These are phyloP conservation scores for Corythaeola cristata DNA, from an alignment of 2,113 vertebrate species.

Conservation along the genomic window DNA sequence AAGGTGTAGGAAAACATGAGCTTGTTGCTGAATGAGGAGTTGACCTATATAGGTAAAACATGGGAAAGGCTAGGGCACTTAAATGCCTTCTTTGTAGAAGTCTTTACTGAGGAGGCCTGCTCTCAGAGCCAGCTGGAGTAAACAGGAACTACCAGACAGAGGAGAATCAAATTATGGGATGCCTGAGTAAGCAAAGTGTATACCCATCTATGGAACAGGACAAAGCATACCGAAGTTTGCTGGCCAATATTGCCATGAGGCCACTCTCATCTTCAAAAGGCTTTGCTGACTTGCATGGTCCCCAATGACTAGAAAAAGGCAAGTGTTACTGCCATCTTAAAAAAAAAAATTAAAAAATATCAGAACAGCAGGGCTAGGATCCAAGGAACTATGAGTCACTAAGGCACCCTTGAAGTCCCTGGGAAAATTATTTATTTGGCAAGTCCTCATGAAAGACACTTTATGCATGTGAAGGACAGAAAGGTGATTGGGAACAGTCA, in stretches of 20 bases:
- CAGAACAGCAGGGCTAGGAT: not conserved
- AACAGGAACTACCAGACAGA: not conserved
- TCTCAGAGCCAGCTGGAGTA: not conserved
- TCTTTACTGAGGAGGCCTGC: not conserved
- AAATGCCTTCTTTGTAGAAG: not conserved
- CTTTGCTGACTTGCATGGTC: not conserved
- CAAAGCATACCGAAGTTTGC: not conserved
- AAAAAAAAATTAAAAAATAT: too few relatives aligned
- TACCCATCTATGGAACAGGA: not conserved
- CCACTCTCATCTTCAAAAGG: not conserved
- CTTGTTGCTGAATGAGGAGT: not conserved
- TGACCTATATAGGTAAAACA: not conserved
- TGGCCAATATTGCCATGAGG: not conserved
- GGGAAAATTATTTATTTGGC: not conserved
- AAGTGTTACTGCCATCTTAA: not conserved
- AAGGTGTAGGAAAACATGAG: not conserved
- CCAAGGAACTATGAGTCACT: not conserved
- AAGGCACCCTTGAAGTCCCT: not conserved
- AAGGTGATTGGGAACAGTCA: not conserved
- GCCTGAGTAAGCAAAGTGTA: not conserved
- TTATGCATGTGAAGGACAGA: not conserved
- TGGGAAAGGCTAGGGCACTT: not conserved
- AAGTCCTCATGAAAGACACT: not conserved
- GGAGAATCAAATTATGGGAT: not conserved
- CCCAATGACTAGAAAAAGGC: not conserved